Evolutionary conservation across 2,888 invertebrate genomes (phyloP), one percentile per base, ranked within the genome.

Genomic region (Tillus elongatus): DNA sequence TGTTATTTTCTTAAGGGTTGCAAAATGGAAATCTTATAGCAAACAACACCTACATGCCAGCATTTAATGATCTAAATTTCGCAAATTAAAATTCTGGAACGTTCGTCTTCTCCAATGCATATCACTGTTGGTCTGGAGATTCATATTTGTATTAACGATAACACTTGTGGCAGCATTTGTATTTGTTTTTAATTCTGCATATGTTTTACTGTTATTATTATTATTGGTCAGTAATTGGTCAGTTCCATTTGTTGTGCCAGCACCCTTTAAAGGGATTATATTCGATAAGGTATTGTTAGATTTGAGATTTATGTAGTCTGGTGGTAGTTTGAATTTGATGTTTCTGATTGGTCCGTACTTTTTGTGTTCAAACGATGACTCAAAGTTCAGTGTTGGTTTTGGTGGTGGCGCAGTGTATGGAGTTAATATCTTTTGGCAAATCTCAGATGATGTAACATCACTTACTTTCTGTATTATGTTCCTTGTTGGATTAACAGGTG

Each of bases 51-150:
- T n/a, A n/a, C n/a, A n/a, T n/a, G n/a, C n/a, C n/a, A n/a, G n/a
- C n/a, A n/a, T n/a, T n/a, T n/a, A n/a, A n/a, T n/a, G n/a, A n/a
- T n/a, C n/a, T n/a, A n/a, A n/a, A n/a, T n/a, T n/a, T n/a, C n/a
- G n/a, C 14, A 41, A 35, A 35, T 52, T 49, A 15, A 61, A 56
- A 53, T 57, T 60, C 47, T 63, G 61, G 10, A 61, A 60, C 13
- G 64, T 64, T 37, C 64, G 63, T 45, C 70, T 66, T 28, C 71
- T 62, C 71, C 72, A 72, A 46, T 72, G 71, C 41, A 67, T 57
- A 44, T 66, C 68, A 38, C 42, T 52, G n/a, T n/a, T n/a, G 47
- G 42, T 31, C 43, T 19, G 24, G 6, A 8, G 43, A 4, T 40
- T 43, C n/a, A 46, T 36, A 36, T 48, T 43, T 26, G 48, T 49